Base-by-base conservation (phyloP, 2,888 invertebrate species). In the Mantis religiosa region DNA sequence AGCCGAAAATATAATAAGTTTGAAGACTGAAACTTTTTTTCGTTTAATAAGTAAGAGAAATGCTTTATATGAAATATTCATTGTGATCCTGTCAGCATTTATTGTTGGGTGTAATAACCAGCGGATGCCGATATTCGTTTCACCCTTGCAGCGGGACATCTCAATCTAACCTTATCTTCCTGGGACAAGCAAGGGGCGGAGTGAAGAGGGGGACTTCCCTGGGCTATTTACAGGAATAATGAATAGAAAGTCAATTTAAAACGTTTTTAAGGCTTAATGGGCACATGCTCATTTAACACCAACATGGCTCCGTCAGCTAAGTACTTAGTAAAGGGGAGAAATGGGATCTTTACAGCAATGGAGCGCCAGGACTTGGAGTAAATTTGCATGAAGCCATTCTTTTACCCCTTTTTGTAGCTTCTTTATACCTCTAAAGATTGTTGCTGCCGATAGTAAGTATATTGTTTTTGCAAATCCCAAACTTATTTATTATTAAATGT, bases 201-300 rank as follows among this genome's bases (percentile, higher is more conserved):
- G 54, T n/a, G 27, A 9, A 14, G 54, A 71, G 54, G 54, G 54
- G 54, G 6, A 20, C 54, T 71, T 71, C 54, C 54, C 54, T 47
- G 54, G 54, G 28, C 85, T 54, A 85, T 85, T 54, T 54, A 54
- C 85, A 85, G 85, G 85, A 85, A 85, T 85, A 85, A 85, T 85
- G 85, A 85, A 54, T 85, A 85, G 85, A 85, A 54, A 85, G 85
- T 85, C 54, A 85, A 85, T 85, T 85, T 54, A 54, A 85, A 85
- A 85, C 85, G 54, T 85, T 85, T 85, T 47, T 54, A 85, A 28
- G 27, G 85, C 54, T 85, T 85, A 54, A 54, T 54, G 54, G 47
- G 47, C 54, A 85, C 47, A 27, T 15, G 9, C 41, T n/a, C 27
- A n/a, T 34, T 71, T 71, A 71, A 71, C 54, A 71, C 54, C 54